Conservation (phyloP, 2,113 vertebrate genomes). For the Lonchura striata region DNA sequence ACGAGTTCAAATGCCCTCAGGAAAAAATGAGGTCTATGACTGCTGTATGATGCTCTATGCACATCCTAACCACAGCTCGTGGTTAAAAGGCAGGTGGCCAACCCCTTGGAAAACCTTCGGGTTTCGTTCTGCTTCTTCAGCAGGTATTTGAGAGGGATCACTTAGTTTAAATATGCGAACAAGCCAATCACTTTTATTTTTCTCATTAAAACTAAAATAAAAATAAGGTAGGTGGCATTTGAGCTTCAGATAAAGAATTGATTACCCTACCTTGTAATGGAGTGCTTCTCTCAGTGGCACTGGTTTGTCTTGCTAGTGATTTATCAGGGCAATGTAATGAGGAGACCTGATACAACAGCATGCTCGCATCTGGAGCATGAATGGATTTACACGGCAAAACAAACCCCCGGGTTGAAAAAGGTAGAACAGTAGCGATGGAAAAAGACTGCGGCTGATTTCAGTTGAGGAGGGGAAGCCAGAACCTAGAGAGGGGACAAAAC, state of each 20-base stretch:
- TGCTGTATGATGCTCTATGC: not conserved
- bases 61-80: not conserved
- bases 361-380: not conserved
- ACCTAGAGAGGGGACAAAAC: not conserved
- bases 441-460: not conserved
- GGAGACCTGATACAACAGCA: not conserved
- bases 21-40: not conserved
- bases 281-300: not conserved
- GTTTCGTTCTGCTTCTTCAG: not conserved
- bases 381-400: not conserved
- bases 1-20: not conserved
- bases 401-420: not conserved
- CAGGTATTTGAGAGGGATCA: not conserved
- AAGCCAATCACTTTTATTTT: not conserved
- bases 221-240: not conserved
- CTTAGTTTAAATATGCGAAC: not conserved
- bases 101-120: not conserved
- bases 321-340: not conserved
- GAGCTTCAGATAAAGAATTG: not conserved
- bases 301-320: not conserved
- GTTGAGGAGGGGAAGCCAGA: not conserved
- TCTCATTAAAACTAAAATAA: not conserved
- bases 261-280: not conserved
- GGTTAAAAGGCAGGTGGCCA: not conserved
- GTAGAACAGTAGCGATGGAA: not conserved